phyloP scores from a whole-genome alignment of 2,797 vertebrate species.

The Premnoplex brunnescens region DNA sequence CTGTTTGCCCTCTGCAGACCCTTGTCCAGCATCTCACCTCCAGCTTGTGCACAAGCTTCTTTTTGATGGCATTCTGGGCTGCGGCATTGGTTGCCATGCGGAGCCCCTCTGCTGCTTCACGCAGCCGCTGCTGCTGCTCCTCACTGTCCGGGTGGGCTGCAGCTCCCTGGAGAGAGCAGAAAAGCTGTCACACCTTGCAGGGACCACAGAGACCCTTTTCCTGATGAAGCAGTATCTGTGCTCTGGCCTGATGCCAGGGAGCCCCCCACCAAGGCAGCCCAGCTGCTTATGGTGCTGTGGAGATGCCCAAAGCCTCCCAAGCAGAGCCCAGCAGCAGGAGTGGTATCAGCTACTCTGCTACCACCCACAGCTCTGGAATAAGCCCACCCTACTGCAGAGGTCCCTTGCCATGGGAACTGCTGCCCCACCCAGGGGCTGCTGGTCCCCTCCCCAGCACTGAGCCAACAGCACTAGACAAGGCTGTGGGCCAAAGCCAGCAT shows the following conservation, averaged over 20 bases:
- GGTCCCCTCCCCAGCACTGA: fast-evolving
- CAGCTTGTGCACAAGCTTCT: slow-evolving; percentile 93
- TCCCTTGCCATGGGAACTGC: background rate
- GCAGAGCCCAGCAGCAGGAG: background rate
- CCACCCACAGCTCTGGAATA: background rate
- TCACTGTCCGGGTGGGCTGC: slow-evolving; percentile 96
- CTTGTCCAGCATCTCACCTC: slow-evolving; percentile 78
- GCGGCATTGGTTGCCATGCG: slow-evolving; percentile 96
- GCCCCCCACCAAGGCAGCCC: background rate
- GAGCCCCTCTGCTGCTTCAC: slow-evolving; percentile 94
- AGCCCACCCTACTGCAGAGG: background rate
- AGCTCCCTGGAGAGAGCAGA: slow-evolving; percentile 83
- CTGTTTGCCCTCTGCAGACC: background rate
- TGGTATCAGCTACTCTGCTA: background rate
- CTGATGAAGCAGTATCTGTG: background rate
- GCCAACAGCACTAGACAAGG: fast-evolving
- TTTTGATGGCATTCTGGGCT: slow-evolving; percentile 97
- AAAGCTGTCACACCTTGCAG: background rate
- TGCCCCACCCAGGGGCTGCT: background rate
- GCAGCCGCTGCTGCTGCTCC: slow-evolving; percentile 94
- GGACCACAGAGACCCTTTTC: fast-evolving
- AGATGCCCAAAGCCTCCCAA: background rate
- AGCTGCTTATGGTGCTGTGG: fast-evolving
- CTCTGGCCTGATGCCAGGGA: background rate
- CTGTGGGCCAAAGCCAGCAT: background rate